Percentiles rank a stretch among this genome's conserved stretches.
Conservation (phyloP, 2,797 vertebrate species). For the Schizopygopsis pylzovi region DNA sequence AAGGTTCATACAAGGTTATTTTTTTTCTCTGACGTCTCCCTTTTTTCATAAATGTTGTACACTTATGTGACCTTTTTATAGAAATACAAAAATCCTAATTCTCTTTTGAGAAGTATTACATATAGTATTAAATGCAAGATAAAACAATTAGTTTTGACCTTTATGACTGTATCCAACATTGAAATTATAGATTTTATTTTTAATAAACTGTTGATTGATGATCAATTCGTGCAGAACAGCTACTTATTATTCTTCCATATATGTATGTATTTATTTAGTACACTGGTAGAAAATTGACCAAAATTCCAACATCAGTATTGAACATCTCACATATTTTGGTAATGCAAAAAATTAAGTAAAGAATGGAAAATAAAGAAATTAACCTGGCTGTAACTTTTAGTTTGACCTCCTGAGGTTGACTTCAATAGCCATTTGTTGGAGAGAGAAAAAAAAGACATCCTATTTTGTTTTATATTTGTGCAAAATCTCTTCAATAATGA, state of each 20-base stretch:
- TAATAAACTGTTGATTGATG: background rate
- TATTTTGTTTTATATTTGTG: background rate
- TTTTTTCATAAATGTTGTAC: background rate
- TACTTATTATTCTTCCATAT: no score
- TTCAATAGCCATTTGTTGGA: background rate
- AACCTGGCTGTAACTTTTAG: background rate
- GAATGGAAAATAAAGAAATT: background rate
- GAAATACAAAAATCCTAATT: background rate
- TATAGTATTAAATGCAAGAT: no score
- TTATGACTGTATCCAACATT: background rate
- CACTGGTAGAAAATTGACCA: no score
- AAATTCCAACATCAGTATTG: no score
- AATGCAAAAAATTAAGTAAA: background rate
- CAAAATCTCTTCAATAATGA: background rate
- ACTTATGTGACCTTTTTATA: background rate
- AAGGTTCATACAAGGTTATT: background rate
- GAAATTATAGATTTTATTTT: no score
- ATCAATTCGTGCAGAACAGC: background rate
- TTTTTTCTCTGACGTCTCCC: background rate
- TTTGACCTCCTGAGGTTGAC: background rate
- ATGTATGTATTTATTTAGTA: background rate
- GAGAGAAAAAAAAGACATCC: no score
- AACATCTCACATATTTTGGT: background rate
- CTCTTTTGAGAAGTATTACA: background rate
- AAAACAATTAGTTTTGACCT: no score